Percentiles rank a stretch among this genome's conserved stretches.
Evolutionary conservation across 2,888 invertebrate genomes (phyloP).

Genomic region (Anthophora plumipes): DNA sequence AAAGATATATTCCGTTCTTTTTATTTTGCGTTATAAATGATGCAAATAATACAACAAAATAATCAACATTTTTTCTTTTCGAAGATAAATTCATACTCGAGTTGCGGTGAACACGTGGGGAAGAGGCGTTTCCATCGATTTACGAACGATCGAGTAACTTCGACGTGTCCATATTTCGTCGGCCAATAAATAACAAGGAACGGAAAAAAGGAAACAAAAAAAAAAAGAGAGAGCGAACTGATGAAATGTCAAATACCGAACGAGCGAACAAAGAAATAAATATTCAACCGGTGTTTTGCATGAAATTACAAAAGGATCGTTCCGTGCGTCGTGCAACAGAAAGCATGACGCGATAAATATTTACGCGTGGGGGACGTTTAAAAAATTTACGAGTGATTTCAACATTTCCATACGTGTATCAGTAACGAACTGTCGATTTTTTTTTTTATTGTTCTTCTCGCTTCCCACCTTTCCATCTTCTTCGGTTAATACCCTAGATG

Average conservation of each 20-base stretch:
- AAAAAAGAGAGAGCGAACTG: no score
- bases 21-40: no score
- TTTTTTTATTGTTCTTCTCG: constrained; percentile 13
- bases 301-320: constrained; percentile 42
- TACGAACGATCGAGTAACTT: constrained; percentile 26
- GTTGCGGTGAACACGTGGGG: neutral
- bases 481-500: no score
- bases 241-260: constrained; percentile 36
- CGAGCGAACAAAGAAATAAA: constrained; percentile 42
- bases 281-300: constrained; percentile 44
- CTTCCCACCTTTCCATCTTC: neutral
- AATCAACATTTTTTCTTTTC: no score
- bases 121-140: constrained; percentile 19
- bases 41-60: no score
- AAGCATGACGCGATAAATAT: constrained; percentile 47
- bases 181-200: constrained; percentile 17
- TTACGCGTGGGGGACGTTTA: constrained; percentile 30
- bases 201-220: no score
- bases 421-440: constrained; percentile 18
- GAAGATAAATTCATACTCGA: neutral
- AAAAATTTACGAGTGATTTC: constrained; percentile 48
- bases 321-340: constrained; percentile 23
- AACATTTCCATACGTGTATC: constrained; percentile 23
- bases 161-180: constrained; percentile 7
- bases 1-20: no score